Evolutionary conservation across 2,888 invertebrate species (phyloP), one percentile per base, ranked within the genome.

Genomic region (Salpingus planirostris): DNA sequence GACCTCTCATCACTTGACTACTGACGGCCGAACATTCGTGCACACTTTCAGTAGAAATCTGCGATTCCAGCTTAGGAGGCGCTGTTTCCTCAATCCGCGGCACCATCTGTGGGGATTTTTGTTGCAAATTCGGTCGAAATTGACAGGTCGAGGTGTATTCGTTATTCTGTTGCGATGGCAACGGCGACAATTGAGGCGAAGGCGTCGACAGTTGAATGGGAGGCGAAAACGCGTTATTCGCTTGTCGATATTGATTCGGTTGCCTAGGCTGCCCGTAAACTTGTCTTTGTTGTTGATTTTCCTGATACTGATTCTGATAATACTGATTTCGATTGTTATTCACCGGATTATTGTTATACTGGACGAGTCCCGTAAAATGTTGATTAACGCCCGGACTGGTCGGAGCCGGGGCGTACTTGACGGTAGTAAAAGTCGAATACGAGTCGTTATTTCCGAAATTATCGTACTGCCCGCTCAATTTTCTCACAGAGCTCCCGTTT

Each of bases 1-100:
- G 82, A 1, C 78, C 82, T 28, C 73, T 69, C 83, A 84, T 84
- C n/a, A 84, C 82, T 52, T 74, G 77, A 26, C 75, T 71, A 27
- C 70, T 70, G 38, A 79, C 76, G 38, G 80, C 76, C 34, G 69
- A 69, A 54, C 80, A 77, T 44, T 65, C 64, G 29, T 61, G 55
- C 3, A 62, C 29, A 31, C 59, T 59, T 25, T 64, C 64, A 12
- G 47, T 49, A 1, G 61, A 62, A 3, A 45, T 31, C 47, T 62
- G 62, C 3, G 51, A 47, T 14, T 56, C 44, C 5, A 55, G 48
- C 22, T 50, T 54, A 3, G 54, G 54, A 10, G n/a, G 10, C 30
- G 29, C 31, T 29, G 32, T 25, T 34, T 31, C n/a, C n/a, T n/a
- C n/a, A n/a, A n/a, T n/a, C n/a, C n/a, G n/a, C n/a, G n/a, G n/a